Base-by-base conservation (phyloP, 2,113 vertebrate species). In the Erythrolamprus reginae region DNA sequence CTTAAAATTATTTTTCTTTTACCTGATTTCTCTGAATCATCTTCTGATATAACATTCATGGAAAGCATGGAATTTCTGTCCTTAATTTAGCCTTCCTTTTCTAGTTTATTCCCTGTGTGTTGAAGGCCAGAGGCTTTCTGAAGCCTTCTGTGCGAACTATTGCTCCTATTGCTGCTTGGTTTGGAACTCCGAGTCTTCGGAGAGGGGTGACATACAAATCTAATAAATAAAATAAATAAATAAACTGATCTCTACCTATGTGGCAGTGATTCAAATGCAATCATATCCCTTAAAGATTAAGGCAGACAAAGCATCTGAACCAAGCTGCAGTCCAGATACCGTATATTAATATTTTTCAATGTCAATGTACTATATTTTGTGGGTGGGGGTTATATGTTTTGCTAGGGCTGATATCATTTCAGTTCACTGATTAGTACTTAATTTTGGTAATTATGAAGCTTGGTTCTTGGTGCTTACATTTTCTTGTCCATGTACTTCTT, bases 71-170 rank as follows among this genome's bases (percentile, higher is more conserved):
- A 92, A 0, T 24, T 52, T 6, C 19, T 6, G 28, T 88, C 84
- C 91, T 93, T 93, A 91, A 90, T 88, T 93, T 93, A 96, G 89
- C 58, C 52, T 48, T 88, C 55, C 56, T 91, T 91, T 33, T 33
- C 93, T n/a, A n/a, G n/a, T n/a, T n/a, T n/a, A n/a, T n/a, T n/a
- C 90, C 70, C 92, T 93, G 56, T 55, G 65, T 86, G 15, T 53
- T 86, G 92, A 90, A 93, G 92, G 91, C 5, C n/a, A 38, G 28
- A 48, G 58, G 82, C 82, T 48, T 13, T 82, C 53, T 65, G 82
- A 85, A 61, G 82, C 17, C 56, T 91, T 28, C 82, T 88, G 55
- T 4, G 38, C 48, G 86, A 87, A 90, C 21, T 50, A 50, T 55
- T 92, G 70, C 48, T 51, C 21, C 8, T 82, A 42, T 10, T 82